Conservation (phyloP, 2,888 invertebrate species). For the Sinohyriopsis cumingii region DNA sequence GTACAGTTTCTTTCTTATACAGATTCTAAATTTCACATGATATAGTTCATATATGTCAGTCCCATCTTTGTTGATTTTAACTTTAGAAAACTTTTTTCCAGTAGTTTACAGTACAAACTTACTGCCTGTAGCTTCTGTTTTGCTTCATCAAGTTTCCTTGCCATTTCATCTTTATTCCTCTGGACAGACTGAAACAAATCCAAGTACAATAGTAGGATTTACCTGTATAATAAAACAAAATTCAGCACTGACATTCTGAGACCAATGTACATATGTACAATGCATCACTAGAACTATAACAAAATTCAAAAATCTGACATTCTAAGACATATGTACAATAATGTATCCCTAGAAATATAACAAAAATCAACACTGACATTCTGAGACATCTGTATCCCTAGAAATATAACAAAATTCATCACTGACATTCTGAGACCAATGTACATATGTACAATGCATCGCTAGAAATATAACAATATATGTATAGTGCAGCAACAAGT, state of each 20-base stretch:
- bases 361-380: too few relatives aligned
- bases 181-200: constrained; percentile 48
- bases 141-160: constrained; percentile 63
- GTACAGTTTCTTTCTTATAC: too few relatives aligned
- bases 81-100: not conserved
- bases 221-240: not conserved
- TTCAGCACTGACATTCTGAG: not conserved
- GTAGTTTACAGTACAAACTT: constrained; percentile 33
- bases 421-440: not conserved
- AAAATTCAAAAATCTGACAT: too few relatives aligned
- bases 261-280: not conserved
- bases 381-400: too few relatives aligned
- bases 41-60: too few relatives aligned
- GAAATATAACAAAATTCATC: not conserved
- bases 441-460: not conserved
- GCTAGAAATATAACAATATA: too few relatives aligned
- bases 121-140: constrained; percentile 58
- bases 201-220: constrained; percentile 2
- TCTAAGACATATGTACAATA: too few relatives aligned
- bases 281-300: too few relatives aligned
- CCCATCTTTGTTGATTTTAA: too few relatives aligned
- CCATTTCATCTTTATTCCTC: constrained; percentile 62
- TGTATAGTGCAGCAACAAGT: too few relatives aligned
- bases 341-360: too few relatives aligned
- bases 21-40: too few relatives aligned